Evolutionary conservation across 2,797 vertebrate genomes (phyloP), one percentile per base, ranked within the genome.

Genomic region (Hydrocynus forskahlii): DNA sequence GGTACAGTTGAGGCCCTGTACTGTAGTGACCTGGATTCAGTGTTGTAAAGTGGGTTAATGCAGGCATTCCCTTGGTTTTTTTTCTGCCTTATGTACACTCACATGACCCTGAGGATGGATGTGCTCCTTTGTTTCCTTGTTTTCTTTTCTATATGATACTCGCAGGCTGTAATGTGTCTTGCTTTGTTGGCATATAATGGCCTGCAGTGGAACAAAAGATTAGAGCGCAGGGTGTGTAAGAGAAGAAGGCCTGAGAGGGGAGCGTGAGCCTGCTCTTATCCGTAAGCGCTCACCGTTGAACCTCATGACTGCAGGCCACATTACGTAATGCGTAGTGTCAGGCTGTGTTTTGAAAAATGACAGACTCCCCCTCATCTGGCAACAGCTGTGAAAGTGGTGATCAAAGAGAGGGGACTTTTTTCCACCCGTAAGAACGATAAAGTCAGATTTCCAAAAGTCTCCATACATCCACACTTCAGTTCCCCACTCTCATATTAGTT

Each of bases 131-230:
- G 76, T 88, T 80, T 87, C 82, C 68, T 59, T 88, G 78, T 89
- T 92, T 88, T 87, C 79, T 87, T 88, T 83, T 88, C 83, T 86
- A 81, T 89, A 83, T 73, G 74, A 85, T 83, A 86, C 87, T 78
- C 79, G 5, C 55, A 75, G 48, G 23, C 81, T 75, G 86, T 91
- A 87, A 86, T 87, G 73, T 89, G 83, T 89, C 86, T 82, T 82
- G 81, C 78, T 88, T 87, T 87, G 79, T 86, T 72, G 81, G 75
- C 35, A 79, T 75, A 40, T 57, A 81, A 80, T 84, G 70, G 62
- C 66, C 73, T 59, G 29, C 82, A 80, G 84, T 87, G 80, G 84
- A 86, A 81, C 70, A 81, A 78, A 83, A 74, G 82, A 63, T 59
- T 68, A 84, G 79, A 79, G 74, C 43, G 80, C 80, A 71, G 78